Base-by-base conservation (phyloP, 2,113 vertebrate species). In the Lamprotornis superbus region DNA sequence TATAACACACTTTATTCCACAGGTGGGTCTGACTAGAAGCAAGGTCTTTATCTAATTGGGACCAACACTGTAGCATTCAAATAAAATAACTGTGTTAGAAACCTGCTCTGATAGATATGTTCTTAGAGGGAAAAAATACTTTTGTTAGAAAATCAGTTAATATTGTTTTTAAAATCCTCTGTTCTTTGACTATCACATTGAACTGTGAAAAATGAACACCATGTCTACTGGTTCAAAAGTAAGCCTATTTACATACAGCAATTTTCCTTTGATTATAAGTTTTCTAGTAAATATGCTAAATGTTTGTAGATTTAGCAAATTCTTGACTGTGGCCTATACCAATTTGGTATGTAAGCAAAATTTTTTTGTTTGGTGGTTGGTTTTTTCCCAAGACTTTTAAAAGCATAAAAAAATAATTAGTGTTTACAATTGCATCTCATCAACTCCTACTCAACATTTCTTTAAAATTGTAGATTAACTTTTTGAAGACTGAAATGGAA, bases 401-500 rank as follows among this genome's bases (percentile, higher is more conserved):
- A 79, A 49, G 9, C 21, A 5, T 37, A 4, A 57, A 69, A 63
- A n/a, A 65, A 56, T 10, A 77, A 31, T 37, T 55, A 28, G 18
- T 56, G 8, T 16, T 82, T 52, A 33, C n/a, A 90, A 49, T 71
- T 82, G 10, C 19, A 5, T 50, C 78, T 84, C 37, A 83, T 11
- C 27, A 63, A n/a, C 31, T 80, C 30, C 33, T 8, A 12, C 12
- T 61, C 35, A 40, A 8, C 4, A 4, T 74, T 77, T 69, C n/a
- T 84, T 94, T 94, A 11, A 93, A 77, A 93, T 97, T 97, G 37
- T 87, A 99, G 99, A 99, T 99, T 89, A 99, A 99, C 94, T 99
- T 99, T 96, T 97, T 99, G 64, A 99, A 99, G 98, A 99, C 98
- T 87, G 99, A 99, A 98, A 98, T 99, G 98, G 99, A 99, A 96